These are phyloP conservation scores for Eupithecia subumbrata DNA, from an alignment of 2,888 invertebrate species.

Conservation along the genomic window DNA sequence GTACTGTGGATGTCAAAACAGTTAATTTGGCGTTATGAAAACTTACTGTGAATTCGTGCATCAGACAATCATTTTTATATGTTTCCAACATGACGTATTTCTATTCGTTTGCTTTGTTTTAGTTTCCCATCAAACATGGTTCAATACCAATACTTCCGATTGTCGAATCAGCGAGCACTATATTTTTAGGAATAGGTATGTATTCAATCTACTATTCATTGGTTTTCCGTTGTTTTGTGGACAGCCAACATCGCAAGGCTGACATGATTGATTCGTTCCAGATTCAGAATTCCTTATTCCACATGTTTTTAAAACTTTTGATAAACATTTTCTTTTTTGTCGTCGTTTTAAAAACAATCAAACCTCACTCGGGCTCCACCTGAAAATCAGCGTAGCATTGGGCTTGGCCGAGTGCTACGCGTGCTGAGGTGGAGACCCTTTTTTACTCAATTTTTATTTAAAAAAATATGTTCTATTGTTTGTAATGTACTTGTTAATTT, in stretches of 20 bases:
- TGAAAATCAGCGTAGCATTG: too few relatives aligned
- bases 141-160: background rate
- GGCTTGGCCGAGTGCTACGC: too few relatives aligned
- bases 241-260: background rate
- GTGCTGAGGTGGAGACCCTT: too few relatives aligned
- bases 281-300: background rate
- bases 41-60: background rate
- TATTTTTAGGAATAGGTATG: background rate
- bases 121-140: background rate
- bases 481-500: too few relatives aligned
- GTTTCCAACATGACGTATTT: background rate
- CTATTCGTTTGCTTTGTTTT: slow-evolving; percentile 5
- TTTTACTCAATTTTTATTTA: too few relatives aligned
- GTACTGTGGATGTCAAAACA: too few relatives aligned
- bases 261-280: background rate
- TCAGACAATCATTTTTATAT: background rate
- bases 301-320: background rate
- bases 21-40: background rate
- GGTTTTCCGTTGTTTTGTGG: background rate
- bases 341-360: too few relatives aligned
- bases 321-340: too few relatives aligned
- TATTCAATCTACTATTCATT: too few relatives aligned
- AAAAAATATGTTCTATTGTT: too few relatives aligned
- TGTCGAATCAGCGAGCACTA: background rate
- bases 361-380: too few relatives aligned